Conservation (phyloP, 64 coral and sea anemone genomes). For the Actinia equina region DNA sequence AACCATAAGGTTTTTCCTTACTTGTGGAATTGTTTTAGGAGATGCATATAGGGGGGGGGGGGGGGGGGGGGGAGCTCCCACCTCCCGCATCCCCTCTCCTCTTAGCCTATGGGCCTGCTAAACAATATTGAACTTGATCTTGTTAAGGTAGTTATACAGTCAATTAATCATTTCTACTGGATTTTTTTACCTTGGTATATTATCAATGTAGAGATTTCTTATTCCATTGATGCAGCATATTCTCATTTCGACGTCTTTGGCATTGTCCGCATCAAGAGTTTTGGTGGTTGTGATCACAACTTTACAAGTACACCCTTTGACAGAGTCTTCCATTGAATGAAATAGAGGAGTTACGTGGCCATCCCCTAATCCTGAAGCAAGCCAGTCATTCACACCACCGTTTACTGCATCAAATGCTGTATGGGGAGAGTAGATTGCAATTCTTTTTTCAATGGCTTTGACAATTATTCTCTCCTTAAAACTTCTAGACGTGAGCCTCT, state of each 20-base stretch:
- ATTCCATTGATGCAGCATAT: neutral
- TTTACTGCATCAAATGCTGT: slow-evolving; percentile 94
- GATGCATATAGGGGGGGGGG: no score
- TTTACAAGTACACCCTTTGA: slow-evolving; percentile 9
- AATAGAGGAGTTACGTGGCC: slow-evolving; percentile 43
- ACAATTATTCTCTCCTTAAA: slow-evolving; percentile 94
- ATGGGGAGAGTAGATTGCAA: slow-evolving; percentile 94
- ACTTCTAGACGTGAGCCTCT: slow-evolving; percentile 47
- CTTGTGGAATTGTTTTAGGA: no score
- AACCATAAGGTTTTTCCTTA: no score
- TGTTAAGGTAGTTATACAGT: no score
- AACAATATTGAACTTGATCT: no score
- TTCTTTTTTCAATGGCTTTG: slow-evolving; percentile 81
- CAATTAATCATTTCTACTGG: no score
- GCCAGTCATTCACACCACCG: slow-evolving; percentile 98
- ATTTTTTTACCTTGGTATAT: neutral
- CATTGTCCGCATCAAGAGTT: neutral
- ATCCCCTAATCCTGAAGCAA: slow-evolving; percentile 75
- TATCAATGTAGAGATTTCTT: neutral
- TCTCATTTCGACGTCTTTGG: neutral
- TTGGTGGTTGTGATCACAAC: neutral
- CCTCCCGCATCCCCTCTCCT: no score
- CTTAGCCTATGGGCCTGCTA: no score
- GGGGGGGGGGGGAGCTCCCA: no score
- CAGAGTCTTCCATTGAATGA: slow-evolving; percentile 18